Conservation (phyloP, 2,113 vertebrate species). For the Rissa tridactyla region DNA sequence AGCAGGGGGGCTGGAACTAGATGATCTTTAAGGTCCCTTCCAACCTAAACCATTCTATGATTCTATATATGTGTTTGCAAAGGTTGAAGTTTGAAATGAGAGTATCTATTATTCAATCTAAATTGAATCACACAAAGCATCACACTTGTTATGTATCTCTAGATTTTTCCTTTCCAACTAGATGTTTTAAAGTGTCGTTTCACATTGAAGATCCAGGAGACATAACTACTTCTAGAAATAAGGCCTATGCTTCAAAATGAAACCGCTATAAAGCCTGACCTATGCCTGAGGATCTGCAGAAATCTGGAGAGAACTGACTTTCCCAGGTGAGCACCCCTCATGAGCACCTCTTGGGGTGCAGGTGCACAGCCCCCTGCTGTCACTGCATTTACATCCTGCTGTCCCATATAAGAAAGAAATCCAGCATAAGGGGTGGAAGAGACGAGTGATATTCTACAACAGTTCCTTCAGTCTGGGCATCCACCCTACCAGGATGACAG, state of each 20-base stretch:
- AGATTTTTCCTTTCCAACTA: not conserved
- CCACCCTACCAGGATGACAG: not conserved
- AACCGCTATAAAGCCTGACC: not conserved
- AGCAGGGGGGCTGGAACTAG: too few relatives aligned
- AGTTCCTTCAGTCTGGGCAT: not conserved
- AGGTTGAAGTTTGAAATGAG: not conserved
- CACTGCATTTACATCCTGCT: not conserved
- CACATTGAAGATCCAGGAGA: not conserved
- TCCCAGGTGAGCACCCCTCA: not conserved
- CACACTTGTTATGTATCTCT: not conserved
- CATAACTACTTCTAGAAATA: not conserved
- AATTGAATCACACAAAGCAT: not conserved
- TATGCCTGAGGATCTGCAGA: not conserved
- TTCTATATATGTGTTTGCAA: not conserved
- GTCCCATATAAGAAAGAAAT: not conserved
- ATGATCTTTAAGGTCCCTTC: too few relatives aligned
- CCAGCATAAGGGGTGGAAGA: not conserved
- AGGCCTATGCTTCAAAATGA: not conserved
- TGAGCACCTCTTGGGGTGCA: rapidly evolving
- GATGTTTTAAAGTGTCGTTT: not conserved
- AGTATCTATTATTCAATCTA: not conserved
- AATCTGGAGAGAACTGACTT: not conserved
- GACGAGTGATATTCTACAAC: not conserved
- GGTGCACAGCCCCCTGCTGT: not conserved
- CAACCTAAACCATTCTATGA: too few relatives aligned